A percentile compares a stretch with the other conserved stretches of the same genome.
These are phyloP conservation scores for Falcunculus frontatus DNA, from an alignment of 2,113 vertebrate species.

Conservation along the genomic window DNA sequence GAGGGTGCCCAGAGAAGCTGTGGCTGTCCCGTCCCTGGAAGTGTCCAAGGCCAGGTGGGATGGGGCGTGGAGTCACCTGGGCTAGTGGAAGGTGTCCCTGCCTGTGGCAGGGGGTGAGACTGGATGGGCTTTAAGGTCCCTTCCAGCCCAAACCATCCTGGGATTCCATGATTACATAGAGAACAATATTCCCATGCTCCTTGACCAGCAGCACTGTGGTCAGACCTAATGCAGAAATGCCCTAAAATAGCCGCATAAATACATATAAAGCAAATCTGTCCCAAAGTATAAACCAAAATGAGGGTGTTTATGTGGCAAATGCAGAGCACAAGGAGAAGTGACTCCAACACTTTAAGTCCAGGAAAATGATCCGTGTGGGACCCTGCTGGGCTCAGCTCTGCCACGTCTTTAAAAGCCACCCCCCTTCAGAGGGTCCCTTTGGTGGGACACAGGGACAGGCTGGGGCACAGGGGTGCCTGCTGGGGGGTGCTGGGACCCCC, in stretches of 20 bases:
- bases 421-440: not conserved
- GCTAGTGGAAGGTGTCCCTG: rapidly evolving
- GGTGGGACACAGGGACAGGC: not conserved
- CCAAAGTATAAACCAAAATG: not conserved
- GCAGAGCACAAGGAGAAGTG: constrained; percentile 3
- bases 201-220: not conserved
- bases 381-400: constrained; percentile 42
- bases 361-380: not conserved
- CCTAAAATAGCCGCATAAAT: not conserved
- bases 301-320: constrained; percentile 33
- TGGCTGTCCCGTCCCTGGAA: not conserved
- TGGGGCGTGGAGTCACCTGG: rapidly evolving
- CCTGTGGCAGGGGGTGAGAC: not conserved
- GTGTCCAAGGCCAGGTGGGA: not conserved
- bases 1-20: not conserved
- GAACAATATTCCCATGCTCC: not conserved
- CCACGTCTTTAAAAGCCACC: not conserved
- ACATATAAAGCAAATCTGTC: not conserved
- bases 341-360: constrained; percentile 14
- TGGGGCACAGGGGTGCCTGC: not conserved
- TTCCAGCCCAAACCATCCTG: not conserved
- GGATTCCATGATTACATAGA: not conserved
- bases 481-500: not conserved
- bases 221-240: not conserved
- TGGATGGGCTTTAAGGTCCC: not conserved